Percentiles rank a stretch among this genome's conserved stretches.
These are phyloP conservation scores for Motacilla alba DNA, from an alignment of 2,113 vertebrate species.

Conservation along the genomic window DNA sequence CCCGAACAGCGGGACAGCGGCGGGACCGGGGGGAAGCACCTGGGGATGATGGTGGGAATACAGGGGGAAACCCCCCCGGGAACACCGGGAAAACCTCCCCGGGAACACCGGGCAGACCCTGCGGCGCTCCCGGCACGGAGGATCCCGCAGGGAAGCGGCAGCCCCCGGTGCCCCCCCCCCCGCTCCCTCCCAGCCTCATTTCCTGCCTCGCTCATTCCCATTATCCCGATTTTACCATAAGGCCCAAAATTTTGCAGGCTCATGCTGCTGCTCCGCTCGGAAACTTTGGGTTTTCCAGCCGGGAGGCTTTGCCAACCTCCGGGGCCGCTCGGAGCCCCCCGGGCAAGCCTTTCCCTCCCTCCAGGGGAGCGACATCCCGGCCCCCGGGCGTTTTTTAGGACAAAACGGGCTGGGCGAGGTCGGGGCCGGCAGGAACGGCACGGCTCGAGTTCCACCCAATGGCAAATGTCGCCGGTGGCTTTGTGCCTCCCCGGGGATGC, in stretches of 20 bases:
- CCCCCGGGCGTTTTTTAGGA: neutral
- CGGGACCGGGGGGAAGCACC: neutral
- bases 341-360: neutral
- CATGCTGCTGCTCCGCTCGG: neutral
- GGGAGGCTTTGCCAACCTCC: neutral
- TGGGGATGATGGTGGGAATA: neutral
- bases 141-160: neutral
- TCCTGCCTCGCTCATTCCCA: neutral
- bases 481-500: neutral
- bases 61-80: neutral
- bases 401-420: neutral
- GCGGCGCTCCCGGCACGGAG: neutral
- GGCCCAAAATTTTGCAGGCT: constrained; percentile 1
- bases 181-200: neutral
- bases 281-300: neutral
- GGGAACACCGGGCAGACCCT: neutral
- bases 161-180: neutral
- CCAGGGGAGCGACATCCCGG: rapidly evolving
- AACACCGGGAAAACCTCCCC: rapidly evolving
- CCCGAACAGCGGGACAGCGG: neutral
- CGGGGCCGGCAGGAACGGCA: neutral
- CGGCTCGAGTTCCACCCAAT: neutral
- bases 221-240: neutral
- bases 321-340: rapidly evolving
- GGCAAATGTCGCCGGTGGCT: rapidly evolving